Evolutionary conservation across 2,888 invertebrate genomes (phyloP).

Genomic region (Agriotes lineatus): DNA sequence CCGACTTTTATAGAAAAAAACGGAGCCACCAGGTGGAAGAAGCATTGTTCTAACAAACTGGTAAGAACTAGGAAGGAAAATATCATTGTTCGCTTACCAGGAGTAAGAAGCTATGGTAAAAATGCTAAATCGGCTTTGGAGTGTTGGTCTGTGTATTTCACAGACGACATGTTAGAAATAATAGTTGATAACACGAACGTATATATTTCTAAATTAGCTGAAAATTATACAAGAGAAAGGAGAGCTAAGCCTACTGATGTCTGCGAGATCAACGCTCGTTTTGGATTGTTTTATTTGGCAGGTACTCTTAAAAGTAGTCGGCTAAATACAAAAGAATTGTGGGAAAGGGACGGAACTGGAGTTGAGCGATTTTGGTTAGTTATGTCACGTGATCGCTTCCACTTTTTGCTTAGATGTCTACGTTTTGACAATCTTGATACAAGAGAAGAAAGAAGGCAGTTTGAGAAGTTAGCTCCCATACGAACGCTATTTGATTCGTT

Average conservation of each 20-base stretch:
- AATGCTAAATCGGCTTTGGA: conserved; percentile 7
- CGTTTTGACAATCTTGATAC: conserved; percentile 2
- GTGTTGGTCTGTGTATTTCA: conserved; percentile 1
- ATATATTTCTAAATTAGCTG: not conserved
- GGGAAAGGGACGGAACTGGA: not conserved
- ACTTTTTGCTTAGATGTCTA: conserved; percentile 11
- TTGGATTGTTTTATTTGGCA: conserved; percentile 16
- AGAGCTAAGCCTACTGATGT: not conserved
- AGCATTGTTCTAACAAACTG: not conserved
- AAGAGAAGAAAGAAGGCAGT: not conserved
- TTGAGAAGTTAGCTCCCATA: not conserved
- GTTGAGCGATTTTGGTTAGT: conserved; percentile 10
- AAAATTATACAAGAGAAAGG: not conserved
- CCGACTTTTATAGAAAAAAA: not conserved
- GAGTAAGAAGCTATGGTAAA: not conserved
- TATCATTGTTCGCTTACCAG: not conserved
- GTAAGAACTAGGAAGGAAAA: not conserved
- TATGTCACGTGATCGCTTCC: conserved; percentile 6
- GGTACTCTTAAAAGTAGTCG: conserved; percentile 3
- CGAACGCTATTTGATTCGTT: not conserved
- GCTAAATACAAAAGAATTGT: not conserved
- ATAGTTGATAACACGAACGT: conserved; percentile 1
- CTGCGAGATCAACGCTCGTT: not conserved
- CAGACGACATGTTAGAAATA: not conserved
- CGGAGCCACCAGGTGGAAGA: not conserved